Conservation (phyloP, 2,113 vertebrate species). For the Corythaeola cristata region DNA sequence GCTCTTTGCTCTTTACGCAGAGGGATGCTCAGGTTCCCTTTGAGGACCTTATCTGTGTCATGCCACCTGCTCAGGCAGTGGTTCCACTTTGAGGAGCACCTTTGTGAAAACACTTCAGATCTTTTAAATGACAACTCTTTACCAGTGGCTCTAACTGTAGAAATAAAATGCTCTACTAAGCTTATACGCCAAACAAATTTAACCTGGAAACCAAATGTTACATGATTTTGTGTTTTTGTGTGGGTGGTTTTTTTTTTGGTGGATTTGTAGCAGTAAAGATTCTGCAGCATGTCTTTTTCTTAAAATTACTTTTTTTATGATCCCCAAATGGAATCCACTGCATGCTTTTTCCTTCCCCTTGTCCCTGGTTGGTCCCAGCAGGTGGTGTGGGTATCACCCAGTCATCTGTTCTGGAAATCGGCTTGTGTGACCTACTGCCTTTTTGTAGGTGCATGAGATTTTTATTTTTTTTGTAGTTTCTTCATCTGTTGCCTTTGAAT, state of each 20-base stretch:
- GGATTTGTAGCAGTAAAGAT: not conserved
- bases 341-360: fast-evolving
- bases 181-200: not conserved
- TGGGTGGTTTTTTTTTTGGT: not conserved
- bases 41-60: not conserved
- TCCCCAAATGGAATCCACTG: not conserved
- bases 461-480: not conserved
- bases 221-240: too few species aligned
- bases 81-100: not conserved
- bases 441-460: not conserved
- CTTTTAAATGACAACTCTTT: not conserved
- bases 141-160: not conserved
- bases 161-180: not conserved
- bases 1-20: not conserved
- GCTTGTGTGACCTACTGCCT: not conserved
- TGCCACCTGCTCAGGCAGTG: not conserved
- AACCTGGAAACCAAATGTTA: not conserved
- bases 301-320: not conserved
- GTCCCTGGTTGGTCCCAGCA: not conserved
- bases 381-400: not conserved
- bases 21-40: not conserved
- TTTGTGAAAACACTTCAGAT: not conserved
- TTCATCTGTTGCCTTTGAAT: not conserved
- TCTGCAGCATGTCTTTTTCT: not conserved
- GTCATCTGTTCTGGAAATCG: not conserved